phyloP scores from a whole-genome alignment of 1,140 invertebrate genomes.

The Bombus breviceps region DNA sequence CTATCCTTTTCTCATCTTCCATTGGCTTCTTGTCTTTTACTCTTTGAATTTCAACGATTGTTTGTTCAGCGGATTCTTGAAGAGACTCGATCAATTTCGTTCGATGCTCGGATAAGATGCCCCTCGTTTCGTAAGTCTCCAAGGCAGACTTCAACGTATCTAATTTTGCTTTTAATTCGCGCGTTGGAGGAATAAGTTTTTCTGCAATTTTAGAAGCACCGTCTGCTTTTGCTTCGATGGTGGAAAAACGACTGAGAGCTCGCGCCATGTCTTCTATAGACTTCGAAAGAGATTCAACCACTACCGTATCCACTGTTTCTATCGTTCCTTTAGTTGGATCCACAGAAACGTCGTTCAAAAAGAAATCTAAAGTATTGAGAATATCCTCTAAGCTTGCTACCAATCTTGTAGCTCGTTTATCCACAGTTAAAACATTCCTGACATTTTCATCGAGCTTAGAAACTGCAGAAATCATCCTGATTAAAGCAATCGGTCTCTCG shows the following conservation, averaged over 20 bases:
- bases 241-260: background rate
- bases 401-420: conserved; percentile 46
- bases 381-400: conserved; percentile 53
- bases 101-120: conserved; percentile 64
- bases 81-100: conserved; percentile 72
- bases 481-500: conserved; percentile 73
- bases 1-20: background rate
- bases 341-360: conserved; percentile 65
- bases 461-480: conserved; percentile 70
- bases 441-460: conserved; percentile 56
- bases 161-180: conserved; percentile 71
- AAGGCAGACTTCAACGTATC: conserved; percentile 73
- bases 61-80: conserved; percentile 68
- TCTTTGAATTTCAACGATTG: conserved; percentile 65
- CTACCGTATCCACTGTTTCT: conserved; percentile 77
- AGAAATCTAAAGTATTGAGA: conserved; percentile 59
- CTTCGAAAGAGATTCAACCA: conserved; percentile 74
- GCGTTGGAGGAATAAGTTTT: conserved; percentile 60
- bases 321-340: conserved; percentile 68
- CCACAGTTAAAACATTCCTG: conserved; percentile 20
- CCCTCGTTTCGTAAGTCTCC: conserved; percentile 72
- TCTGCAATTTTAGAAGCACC: conserved; percentile 29
- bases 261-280: conserved; percentile 74
- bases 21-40: conserved; percentile 35
- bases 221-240: background rate